Evolutionary conservation across 37 sponge, comb jelly and placozoan species (phyloP).

Genomic region (Theonella swinhoei): DNA sequence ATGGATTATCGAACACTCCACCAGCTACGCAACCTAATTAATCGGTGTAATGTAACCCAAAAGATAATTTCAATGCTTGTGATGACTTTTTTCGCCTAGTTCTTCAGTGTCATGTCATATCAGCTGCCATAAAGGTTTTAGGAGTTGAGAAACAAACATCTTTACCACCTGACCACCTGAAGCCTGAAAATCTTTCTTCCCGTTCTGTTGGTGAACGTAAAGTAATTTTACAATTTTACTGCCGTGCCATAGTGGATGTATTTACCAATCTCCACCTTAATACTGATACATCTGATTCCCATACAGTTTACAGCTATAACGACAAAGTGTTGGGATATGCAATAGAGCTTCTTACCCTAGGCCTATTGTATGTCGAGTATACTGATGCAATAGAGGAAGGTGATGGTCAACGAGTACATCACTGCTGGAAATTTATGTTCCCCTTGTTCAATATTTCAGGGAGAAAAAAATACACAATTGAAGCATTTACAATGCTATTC

Average conservation of each 20-base stretch:
- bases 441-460: slow-evolving; percentile 18
- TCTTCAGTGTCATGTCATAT: slow-evolving; percentile 1
- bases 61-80: no score
- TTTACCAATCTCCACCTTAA: no score
- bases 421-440: slow-evolving; percentile 27
- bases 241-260: no score
- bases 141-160: no score
- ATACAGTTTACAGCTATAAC: no score
- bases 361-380: slow-evolving; percentile 34
- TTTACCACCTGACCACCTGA: no score
- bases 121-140: slow-evolving; percentile 8
- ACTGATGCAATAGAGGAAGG: slow-evolving; percentile 38
- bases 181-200: no score
- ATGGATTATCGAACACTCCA: not conserved
- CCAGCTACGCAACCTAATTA: not conserved
- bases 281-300: no score
- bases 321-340: slow-evolving; percentile 24
- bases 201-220: no score
- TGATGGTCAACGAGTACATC: slow-evolving; percentile 30
- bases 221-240: no score
- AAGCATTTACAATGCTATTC: slow-evolving; percentile 15
- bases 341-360: slow-evolving; percentile 15
- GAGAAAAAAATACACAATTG: slow-evolving; percentile 29
- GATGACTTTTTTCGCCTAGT: slow-evolving; percentile 14
- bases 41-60: slow-evolving; percentile 12